Conservation (phyloP, 2,888 invertebrate genomes). For the Cryptocephalus primarius region DNA sequence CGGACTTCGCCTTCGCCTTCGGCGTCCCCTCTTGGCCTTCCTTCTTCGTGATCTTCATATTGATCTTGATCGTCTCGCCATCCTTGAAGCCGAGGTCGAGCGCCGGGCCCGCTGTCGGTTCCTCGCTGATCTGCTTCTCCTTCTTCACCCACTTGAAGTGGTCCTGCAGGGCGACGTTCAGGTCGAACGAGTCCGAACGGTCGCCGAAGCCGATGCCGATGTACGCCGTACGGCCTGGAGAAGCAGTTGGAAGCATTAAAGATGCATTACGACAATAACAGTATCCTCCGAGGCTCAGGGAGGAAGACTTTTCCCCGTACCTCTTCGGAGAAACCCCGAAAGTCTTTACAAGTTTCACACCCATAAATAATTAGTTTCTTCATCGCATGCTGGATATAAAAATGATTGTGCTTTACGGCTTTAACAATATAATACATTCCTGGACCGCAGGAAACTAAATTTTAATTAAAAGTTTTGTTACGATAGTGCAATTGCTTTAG, state of each 20-base stretch:
- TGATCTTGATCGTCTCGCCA: slow-evolving; percentile 98
- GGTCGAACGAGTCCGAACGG: slow-evolving; percentile 95
- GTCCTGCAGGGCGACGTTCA: slow-evolving; percentile 96
- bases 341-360: too few species aligned
- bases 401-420: too few species aligned
- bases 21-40: slow-evolving; percentile 62
- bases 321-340: too few species aligned
- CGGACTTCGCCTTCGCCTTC: slow-evolving; percentile 51
- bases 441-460: too few species aligned
- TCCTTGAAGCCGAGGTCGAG: slow-evolving; percentile 97
- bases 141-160: slow-evolving; percentile 92
- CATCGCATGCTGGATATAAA: too few species aligned
- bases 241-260: not conserved
- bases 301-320: too few species aligned
- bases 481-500: too few species aligned
- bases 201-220: slow-evolving; percentile 97
- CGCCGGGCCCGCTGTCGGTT: slow-evolving; percentile 67
- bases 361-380: too few species aligned
- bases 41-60: slow-evolving; percentile 93
- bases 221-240: slow-evolving; percentile 71
- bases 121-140: slow-evolving; percentile 68
- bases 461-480: too few species aligned
- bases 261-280: too few species aligned
- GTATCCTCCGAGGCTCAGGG: too few species aligned
- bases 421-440: too few species aligned